Base-by-base conservation (phyloP, 2,797 vertebrate species). In the Coendou prehensilis region DNA sequence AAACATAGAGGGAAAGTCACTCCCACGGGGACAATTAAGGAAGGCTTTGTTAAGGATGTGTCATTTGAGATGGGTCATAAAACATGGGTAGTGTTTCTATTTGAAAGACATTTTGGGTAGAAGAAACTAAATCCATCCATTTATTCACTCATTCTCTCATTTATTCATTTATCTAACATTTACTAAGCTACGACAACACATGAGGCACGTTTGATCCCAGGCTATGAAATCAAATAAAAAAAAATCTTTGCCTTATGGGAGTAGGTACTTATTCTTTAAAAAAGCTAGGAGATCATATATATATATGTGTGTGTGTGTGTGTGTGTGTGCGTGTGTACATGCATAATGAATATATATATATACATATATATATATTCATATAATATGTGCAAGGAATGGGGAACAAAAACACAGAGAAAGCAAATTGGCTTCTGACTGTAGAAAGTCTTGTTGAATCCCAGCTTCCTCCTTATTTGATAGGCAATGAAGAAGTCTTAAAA, bases 21-120 rank as follows among this genome's bases (percentile, higher is more conserved):
- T 52, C 54, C 73, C 78, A 90, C 9, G 33, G 56, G 1, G 50
- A 52, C 50, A 69, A 14, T 79, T 64, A 57, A 56, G 61, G 41
- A 88, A 63, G 87, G 26, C 47, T 96, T 91, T 87, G 52, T 61
- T 45, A 56, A 93, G 17, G n/a, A 26, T 45, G 26, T 85, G 73
- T 71, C 73, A 90, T 86, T 85, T 93, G 96, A 96, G 89, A 89
- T 45, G 37, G 57, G 59, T 5, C 50, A 85, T 92, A 92, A 95
- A 86, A 82, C 90, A 92, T 1, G 50, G 18, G 17, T 10, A 4
- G 22, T 64, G 37, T 73, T 92, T 79, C 41, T 64, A 76, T 80
- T 82, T 84, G 78, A 89, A 81, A 97, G 86, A 33, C 18, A 56
- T 87, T 93, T 86, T 11, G 45, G 45, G 54, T 64, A 45, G 50